Percentiles rank a stretch among this genome's conserved stretches.
Conservation (phyloP, 2,113 vertebrate species). For the Poeciliopsis prolifica region DNA sequence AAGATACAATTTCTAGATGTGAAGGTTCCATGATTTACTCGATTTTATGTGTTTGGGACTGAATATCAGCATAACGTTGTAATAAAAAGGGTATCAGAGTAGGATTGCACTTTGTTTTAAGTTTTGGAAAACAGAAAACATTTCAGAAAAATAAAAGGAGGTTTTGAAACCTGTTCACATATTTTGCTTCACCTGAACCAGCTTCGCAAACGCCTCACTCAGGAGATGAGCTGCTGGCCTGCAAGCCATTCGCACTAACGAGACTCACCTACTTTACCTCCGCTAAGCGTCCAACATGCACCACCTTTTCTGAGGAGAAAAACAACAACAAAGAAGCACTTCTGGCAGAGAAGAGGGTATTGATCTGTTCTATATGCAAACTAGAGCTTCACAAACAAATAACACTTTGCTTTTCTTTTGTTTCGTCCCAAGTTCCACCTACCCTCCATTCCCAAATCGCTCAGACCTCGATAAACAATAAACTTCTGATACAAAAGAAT, state of each 20-base stretch:
- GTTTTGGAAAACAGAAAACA: neutral
- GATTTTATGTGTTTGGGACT: too few relatives aligned
- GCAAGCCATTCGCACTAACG: conserved; percentile 29
- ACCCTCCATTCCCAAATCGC: conserved; percentile 46
- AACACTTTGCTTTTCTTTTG: conserved; percentile 59
- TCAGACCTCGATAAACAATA: conserved; percentile 70
- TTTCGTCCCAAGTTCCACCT: conserved; percentile 65
- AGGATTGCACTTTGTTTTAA: neutral
- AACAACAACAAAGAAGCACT: conserved; percentile 50
- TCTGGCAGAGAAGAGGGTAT: conserved; percentile 53
- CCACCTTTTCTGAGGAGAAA: neutral
- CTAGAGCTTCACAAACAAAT: conserved; percentile 61
- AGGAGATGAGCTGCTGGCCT: conserved; percentile 27
- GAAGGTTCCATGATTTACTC: too few relatives aligned
- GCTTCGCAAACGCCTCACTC: conserved; percentile 15
- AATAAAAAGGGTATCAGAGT: too few relatives aligned
- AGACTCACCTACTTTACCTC: conserved; percentile 32
- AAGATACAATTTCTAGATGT: too few relatives aligned
- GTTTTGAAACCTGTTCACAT: neutral
- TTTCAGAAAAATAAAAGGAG: neutral
- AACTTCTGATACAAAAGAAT: conserved; percentile 57
- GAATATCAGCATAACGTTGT: too few relatives aligned
- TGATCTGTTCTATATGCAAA: conserved; percentile 64
- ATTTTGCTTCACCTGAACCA: conserved; percentile 27
- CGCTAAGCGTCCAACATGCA: conserved; percentile 18